Evolutionary conservation across 1,140 invertebrate species (phyloP).

Genomic region (Euglossa dilemma): DNA sequence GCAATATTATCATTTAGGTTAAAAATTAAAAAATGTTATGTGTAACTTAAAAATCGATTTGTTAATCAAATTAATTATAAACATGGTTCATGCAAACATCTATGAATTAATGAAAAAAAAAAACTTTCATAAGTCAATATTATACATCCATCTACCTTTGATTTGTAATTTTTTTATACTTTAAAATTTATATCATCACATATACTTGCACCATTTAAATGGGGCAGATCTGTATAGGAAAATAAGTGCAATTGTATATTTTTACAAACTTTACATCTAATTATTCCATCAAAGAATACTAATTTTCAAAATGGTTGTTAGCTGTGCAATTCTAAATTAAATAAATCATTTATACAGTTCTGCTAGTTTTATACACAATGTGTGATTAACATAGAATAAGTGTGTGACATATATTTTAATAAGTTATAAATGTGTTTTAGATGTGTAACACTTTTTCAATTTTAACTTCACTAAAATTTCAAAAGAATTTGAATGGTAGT

Average conservation of each 20-base stretch:
- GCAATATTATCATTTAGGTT: slow-evolving; percentile 42
- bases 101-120: neutral
- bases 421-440: slow-evolving; percentile 28
- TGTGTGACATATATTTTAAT: slow-evolving; percentile 26
- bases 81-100: slow-evolving; percentile 23
- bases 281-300: slow-evolving; percentile 16
- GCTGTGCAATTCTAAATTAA: slow-evolving; percentile 29
- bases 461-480: neutral
- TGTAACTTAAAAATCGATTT: slow-evolving; percentile 37
- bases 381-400: slow-evolving; percentile 32
- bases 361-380: slow-evolving; percentile 42
- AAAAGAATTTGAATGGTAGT: neutral
- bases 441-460: slow-evolving; percentile 38
- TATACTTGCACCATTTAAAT: slow-evolving; percentile 6
- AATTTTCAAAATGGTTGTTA: slow-evolving; percentile 39
- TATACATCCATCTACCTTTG: slow-evolving; percentile 10
- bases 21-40: slow-evolving; percentile 31
- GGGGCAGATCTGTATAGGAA: slow-evolving; percentile 29
- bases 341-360: slow-evolving; percentile 34
- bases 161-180: slow-evolving; percentile 32
- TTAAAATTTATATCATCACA: slow-evolving; percentile 12
- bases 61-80: slow-evolving; percentile 37
- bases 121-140: neutral
- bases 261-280: slow-evolving; percentile 25
- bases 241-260: slow-evolving; percentile 38